Conservation (phyloP, 2,113 vertebrate species). For the Scomber scombrus region DNA sequence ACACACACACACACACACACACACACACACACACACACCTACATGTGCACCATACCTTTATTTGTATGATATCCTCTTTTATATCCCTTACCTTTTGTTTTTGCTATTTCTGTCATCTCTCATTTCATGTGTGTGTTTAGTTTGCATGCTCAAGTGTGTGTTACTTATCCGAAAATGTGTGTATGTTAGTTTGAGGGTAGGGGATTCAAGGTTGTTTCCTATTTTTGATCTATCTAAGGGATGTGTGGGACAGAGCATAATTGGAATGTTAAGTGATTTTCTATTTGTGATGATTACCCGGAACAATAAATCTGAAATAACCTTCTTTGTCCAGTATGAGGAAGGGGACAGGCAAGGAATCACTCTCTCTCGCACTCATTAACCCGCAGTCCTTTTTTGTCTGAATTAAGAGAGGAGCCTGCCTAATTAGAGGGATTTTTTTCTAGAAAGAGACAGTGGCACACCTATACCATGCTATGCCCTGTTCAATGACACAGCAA, state of each 20-base stretch:
- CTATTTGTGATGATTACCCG: constrained; percentile 77
- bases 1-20: constrained; percentile 58
- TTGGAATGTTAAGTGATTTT: constrained; percentile 80
- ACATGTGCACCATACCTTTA: constrained; percentile 56
- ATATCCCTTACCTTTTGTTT: constrained; percentile 71
- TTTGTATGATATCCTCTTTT: constrained; percentile 72
- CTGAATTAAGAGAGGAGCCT: constrained; percentile 35
- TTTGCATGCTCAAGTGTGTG: constrained; percentile 31
- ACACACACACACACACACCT: constrained; percentile 25
- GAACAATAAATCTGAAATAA: constrained; percentile 79
- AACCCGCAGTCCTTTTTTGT: constrained; percentile 55
- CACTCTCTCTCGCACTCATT: constrained; percentile 55
- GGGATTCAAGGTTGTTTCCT: constrained; percentile 78
- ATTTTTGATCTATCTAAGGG: constrained; percentile 75
- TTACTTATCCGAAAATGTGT: constrained; percentile 40
- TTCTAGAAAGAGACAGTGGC: constrained; percentile 21
- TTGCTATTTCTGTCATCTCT: constrained; percentile 66
- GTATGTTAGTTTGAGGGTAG: constrained; percentile 47
- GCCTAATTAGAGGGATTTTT: constrained; percentile 45
- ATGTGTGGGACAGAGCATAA: constrained; percentile 62
- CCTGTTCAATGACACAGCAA: constrained; percentile 22
- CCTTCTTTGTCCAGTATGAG: constrained; percentile 64
- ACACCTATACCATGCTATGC: constrained; percentile 13
- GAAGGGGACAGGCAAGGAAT: constrained; percentile 55
- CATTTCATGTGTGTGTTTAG: constrained; percentile 36